These are phyloP conservation scores for Arrhamphus sclerolepis DNA, from an alignment of 2,797 vertebrate genomes.

Conservation along the genomic window DNA sequence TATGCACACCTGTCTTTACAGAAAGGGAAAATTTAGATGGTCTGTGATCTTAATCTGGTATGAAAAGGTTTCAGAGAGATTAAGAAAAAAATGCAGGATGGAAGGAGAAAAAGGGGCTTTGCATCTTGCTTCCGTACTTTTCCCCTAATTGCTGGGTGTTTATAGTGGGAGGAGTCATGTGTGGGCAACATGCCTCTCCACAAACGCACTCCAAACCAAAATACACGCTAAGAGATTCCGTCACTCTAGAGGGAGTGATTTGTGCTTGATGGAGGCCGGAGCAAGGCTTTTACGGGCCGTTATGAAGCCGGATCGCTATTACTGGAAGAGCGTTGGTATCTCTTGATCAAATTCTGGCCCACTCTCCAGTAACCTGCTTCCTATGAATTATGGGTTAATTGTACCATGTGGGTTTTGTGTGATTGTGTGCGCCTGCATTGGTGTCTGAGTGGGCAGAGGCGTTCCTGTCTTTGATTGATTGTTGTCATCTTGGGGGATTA, in stretches of 20 bases:
- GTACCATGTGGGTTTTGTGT: slow-evolving; percentile 53
- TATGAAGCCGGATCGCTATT: slow-evolving; percentile 66
- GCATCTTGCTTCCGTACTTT: slow-evolving; percentile 49
- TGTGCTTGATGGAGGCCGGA: slow-evolving; percentile 60
- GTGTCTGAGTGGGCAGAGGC: slow-evolving; percentile 35
- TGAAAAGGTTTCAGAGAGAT: slow-evolving; percentile 37
- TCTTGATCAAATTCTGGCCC: slow-evolving; percentile 80
- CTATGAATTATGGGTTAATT: slow-evolving; percentile 72
- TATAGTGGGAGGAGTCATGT: slow-evolving; percentile 57
- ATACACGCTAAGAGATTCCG: slow-evolving; percentile 62
- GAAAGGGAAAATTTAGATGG: slow-evolving; percentile 11
- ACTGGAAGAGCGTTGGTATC: slow-evolving; percentile 77
- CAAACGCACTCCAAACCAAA: slow-evolving; percentile 59
- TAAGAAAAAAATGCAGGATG: slow-evolving; percentile 1
- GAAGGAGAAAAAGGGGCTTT: slow-evolving; percentile 45
- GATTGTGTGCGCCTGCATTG: slow-evolving; percentile 18
- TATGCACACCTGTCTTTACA: slow-evolving; percentile 6
- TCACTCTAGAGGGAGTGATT: slow-evolving; percentile 73
- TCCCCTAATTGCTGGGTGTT: slow-evolving; percentile 62
- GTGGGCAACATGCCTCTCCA: slow-evolving; percentile 51
- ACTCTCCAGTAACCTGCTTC: slow-evolving; percentile 71
- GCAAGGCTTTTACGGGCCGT: slow-evolving; percentile 76
- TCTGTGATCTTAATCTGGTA: slow-evolving; percentile 25
- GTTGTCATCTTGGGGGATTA: slow-evolving; percentile 74
- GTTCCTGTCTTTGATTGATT: slow-evolving; percentile 71